Base-by-base conservation (phyloP, 2,113 vertebrate species). In the Dasyprocta punctata region DNA sequence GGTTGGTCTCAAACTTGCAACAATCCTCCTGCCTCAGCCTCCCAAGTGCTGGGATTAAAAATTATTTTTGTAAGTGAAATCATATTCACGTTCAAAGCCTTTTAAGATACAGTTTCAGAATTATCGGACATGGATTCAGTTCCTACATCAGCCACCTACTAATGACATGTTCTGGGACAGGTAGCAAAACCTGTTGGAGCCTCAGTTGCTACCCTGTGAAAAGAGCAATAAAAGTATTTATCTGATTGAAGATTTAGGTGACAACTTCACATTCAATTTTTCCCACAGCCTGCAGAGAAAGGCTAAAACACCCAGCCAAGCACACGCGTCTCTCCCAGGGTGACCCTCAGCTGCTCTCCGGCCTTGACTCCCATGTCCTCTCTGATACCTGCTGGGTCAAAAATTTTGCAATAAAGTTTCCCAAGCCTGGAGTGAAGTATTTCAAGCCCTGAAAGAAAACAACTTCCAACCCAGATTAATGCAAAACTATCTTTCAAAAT, bases 51-150 rank as follows among this genome's bases (percentile, higher is more conserved):
- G 52, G 52, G 52, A 54, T 54, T 49, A 14, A 49, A 63, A 11
- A 81, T n/a, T 81, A 44, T 65, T 63, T 47, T 17, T 30, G 60
- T 71, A 22, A 77, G 83, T 60, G n/a, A 94, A 91, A 28, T 65
- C 38, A 88, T 93, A 83, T 78, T 91, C 30, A 33, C 28, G 11
- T 20, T 73, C 75, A 24, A 92, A 86, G 56, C 49, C 26, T 47
- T 86, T 54, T 22, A 86, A 94, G 81, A 73, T 82, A 44, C n/a
- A 56, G 16, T 73, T 95, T 86, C 81, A 80, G 56, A 96, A 67
- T 38, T 86, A 80, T 81, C 75, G 65, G 85, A 73, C 38, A 67
- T 63, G 3, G 58, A 80, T 81, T 85, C 47, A 80, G n/a, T 92
- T 86, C 28, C 36, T 60, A 2, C 11, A 69, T 96, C n/a, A 75